Conservation (phyloP, 2,888 invertebrate species). For the Drosophila meridiana region DNA sequence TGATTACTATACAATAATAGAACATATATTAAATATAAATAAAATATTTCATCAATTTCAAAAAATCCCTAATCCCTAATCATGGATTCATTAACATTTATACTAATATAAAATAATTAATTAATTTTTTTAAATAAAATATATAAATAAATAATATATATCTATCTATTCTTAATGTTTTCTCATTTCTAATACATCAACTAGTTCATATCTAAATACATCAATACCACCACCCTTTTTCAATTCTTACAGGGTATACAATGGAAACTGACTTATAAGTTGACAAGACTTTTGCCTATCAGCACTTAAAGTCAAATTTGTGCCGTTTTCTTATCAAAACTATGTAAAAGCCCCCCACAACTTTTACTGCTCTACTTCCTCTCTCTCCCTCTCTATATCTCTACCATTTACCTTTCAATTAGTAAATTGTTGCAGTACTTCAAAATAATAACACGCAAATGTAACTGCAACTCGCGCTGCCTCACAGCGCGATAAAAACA, state of each 20-base stretch:
- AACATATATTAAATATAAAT: too few relatives aligned
- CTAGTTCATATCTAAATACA: background rate
- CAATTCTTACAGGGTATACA: background rate
- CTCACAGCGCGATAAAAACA: constrained; percentile 7
- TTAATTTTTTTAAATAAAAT: background rate
- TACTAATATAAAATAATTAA: too few relatives aligned
- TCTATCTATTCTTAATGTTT: background rate
- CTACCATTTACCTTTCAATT: constrained; percentile 33
- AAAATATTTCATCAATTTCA: too few relatives aligned
- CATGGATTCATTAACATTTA: too few relatives aligned
- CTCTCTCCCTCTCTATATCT: background rate
- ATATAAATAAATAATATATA: too few relatives aligned
- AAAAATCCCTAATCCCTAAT: too few relatives aligned
- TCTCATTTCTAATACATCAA: background rate
- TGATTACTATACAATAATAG: too few relatives aligned
- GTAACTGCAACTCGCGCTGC: constrained; percentile 17
- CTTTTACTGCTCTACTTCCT: constrained; percentile 27
- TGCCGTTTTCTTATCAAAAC: constrained; percentile 39
- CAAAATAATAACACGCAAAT: constrained; percentile 45
- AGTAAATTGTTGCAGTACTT: constrained; percentile 53
- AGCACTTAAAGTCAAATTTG: constrained; percentile 39
- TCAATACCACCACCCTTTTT: background rate
- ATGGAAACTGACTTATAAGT: constrained; percentile 16
- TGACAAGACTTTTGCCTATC: constrained; percentile 36
- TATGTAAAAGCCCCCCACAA: constrained; percentile 17